Base-by-base conservation (phyloP, 2,797 vertebrate species). In the Halcyon smyrnensis region DNA sequence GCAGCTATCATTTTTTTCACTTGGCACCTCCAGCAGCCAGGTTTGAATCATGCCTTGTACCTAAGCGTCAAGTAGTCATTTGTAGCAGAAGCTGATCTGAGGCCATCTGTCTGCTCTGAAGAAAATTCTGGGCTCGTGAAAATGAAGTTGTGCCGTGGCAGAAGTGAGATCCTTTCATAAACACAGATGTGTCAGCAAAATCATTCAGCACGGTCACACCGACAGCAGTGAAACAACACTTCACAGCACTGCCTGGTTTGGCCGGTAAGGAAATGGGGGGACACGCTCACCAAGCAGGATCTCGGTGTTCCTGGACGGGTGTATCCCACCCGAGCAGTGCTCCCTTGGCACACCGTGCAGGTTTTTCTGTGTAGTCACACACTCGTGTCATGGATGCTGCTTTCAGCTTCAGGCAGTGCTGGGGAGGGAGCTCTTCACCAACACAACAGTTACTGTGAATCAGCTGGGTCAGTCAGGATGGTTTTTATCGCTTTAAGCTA, bases 51-150 rank as follows among this genome's bases (percentile, higher is more conserved):
- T 48, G 78, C 87, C 85, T 93, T 6, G 4, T 84, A 88, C 95
- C 96, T 89, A 63, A 79, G 87, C 89, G 9, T 81, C 89, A 86
- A 76, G 83, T 0, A 81, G 77, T 84, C 73, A 56, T 82, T 94
- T 95, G 77, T 65, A 73, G 87, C 91, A 95, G 83, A 53, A 89
- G 74, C 83, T 91, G 84, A 59, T 90, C 34, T n/a, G 68, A 54
- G 89, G 64, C 94, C 95, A 95, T 95, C 95, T 97, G 96, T 79
- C 94, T 77, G 78, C 79, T 85, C 92, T 24, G 46, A 74, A 63
- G 67, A 30, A 89, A 94, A 69, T 92, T 48, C 88, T 92, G 88
- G 41, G 81, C 93, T 84, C 84, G 84, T 74, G 60, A 76, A 87
- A 89, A 92, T 25, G 70, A 88, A 93, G 78, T 14, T 76, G 77